Evolutionary conservation across 2,888 invertebrate species (phyloP).

Genomic region (Candidula unifasciata): DNA sequence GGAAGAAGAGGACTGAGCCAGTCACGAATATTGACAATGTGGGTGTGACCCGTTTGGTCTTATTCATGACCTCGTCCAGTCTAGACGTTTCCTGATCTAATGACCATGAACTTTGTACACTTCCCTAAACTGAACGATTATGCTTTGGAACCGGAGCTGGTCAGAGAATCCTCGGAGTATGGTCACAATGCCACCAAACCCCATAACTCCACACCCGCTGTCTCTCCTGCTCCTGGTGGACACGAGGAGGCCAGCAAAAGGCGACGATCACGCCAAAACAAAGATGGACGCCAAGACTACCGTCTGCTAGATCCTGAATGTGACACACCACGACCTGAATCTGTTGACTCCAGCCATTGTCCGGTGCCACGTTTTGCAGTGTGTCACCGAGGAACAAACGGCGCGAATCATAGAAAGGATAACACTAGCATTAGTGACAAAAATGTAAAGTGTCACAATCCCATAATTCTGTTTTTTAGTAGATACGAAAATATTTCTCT

Average conservation of each 20-base stretch:
- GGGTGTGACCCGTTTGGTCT: too few relatives aligned
- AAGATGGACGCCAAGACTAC: background rate
- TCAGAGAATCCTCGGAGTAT: slow-evolving; percentile 1
- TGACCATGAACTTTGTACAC: slow-evolving; percentile 37
- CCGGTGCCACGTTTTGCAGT: too few relatives aligned
- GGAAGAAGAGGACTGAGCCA: too few relatives aligned
- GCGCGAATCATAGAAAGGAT: background rate
- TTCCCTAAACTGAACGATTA: slow-evolving; percentile 43
- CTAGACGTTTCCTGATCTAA: background rate
- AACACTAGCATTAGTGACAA: background rate
- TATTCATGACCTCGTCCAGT: too few relatives aligned
- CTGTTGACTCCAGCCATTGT: background rate
- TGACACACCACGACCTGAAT: background rate
- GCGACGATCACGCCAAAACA: background rate
- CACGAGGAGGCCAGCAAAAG: background rate
- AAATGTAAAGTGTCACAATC: background rate
- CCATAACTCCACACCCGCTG: background rate
- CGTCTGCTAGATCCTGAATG: background rate
- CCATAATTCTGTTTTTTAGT: slow-evolving; percentile 14
- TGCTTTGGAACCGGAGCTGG: slow-evolving; percentile 19
- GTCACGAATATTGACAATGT: too few relatives aligned
- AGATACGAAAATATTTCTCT: slow-evolving; percentile 8
- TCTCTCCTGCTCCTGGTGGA: background rate
- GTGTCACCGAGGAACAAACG: too few relatives aligned
- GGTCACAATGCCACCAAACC: background rate